Percentiles rank a stretch among this genome's conserved stretches.
phyloP scores from a whole-genome alignment of 2,797 vertebrate species.

The Chiloscyllium punctatum region DNA sequence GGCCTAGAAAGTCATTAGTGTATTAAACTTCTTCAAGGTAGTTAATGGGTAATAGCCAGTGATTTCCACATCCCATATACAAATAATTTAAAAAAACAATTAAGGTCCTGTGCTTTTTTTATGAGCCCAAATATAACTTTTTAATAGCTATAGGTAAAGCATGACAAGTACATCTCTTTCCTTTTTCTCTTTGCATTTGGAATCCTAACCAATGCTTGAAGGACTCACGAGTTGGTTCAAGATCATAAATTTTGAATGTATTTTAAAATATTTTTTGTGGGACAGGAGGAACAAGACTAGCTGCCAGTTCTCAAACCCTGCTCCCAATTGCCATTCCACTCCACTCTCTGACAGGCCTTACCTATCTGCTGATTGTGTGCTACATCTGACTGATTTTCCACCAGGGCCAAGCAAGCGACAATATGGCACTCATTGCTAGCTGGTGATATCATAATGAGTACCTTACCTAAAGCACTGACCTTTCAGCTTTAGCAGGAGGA shows the following conservation, averaged over 20 bases:
- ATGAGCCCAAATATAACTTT: background rate
- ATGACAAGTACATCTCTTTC: background rate
- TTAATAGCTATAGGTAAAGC: background rate
- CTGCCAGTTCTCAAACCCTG: background rate
- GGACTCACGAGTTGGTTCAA: background rate
- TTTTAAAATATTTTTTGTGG: background rate
- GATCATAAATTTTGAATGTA: background rate
- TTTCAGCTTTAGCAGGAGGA: background rate
- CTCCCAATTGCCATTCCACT: background rate
- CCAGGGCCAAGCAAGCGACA: background rate
- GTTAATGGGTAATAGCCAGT: too few relatives aligned
- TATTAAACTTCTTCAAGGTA: too few relatives aligned
- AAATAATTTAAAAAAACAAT: background rate
- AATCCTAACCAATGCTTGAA: background rate
- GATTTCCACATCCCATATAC: too few relatives aligned
- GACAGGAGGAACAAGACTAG: background rate
- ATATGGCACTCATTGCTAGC: background rate
- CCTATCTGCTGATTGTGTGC: background rate
- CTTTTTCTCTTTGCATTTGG: background rate
- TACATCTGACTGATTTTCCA: background rate
- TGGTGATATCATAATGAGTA: background rate
- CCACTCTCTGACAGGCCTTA: background rate
- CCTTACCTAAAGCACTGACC: background rate
- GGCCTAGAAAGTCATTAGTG: too few relatives aligned
- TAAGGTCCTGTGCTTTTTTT: background rate